Conservation (phyloP, 2,797 vertebrate species). For the Diglossa cyanea region DNA sequence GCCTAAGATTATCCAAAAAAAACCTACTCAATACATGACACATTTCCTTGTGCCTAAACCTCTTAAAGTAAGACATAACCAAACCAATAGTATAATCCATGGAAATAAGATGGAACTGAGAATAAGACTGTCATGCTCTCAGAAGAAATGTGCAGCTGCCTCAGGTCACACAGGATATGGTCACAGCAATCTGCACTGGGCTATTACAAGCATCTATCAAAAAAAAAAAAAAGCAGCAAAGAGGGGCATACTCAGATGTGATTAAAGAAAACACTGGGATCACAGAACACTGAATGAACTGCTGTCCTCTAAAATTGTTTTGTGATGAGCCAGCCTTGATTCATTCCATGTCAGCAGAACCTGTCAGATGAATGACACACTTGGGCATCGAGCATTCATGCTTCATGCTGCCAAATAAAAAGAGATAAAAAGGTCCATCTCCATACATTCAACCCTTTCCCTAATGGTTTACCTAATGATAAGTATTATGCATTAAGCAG, state of each 20-base stretch:
- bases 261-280: conserved; percentile 9
- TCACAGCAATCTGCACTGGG: neutral
- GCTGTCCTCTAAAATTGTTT: conserved; percentile 18
- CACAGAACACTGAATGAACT: neutral
- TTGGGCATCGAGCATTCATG: conserved; percentile 11
- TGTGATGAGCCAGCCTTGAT: conserved; percentile 24
- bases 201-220: neutral
- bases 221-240: neutral
- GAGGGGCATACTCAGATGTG: neutral
- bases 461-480: conserved; percentile 2
- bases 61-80: neutral
- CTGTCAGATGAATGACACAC: conserved; percentile 45
- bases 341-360: conserved; percentile 28
- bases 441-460: neutral
- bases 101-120: neutral
- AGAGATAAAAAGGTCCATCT: conserved; percentile 35
- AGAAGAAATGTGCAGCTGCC: neutral
- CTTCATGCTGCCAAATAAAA: conserved; percentile 9
- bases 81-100: neutral
- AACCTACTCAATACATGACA: neutral
- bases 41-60: neutral
- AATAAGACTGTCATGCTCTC: neutral
- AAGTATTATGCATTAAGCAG: conserved; percentile 18
- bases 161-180: neutral
- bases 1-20: neutral